Evolutionary conservation across 2,888 invertebrate genomes (phyloP), one percentile per base, ranked within the genome.

Genomic region (Eristalinus aeneus): DNA sequence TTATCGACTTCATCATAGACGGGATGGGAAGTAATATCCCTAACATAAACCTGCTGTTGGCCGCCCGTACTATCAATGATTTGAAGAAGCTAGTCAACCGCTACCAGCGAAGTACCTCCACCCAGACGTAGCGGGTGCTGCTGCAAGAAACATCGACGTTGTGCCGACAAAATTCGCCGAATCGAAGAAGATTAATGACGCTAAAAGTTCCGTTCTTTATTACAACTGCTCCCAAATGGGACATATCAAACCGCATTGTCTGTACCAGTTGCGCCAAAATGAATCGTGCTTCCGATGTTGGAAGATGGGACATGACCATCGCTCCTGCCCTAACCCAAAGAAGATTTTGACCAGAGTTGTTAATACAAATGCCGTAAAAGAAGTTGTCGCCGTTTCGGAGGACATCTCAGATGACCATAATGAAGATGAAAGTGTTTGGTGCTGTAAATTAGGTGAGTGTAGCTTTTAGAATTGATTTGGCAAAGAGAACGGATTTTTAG

Each of bases 261-360:
- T 67, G 32, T 61, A 61, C 34, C 61, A 64, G 1, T 9, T 72
- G 11, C 46, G 76, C 8, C 46, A 0, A 5, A 39, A 67, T 20
- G 72, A 46, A 1, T 68, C 67, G 2, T 83, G 77, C 12, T 72
- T 73, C 34, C 75, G 81, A n/a, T 81, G 64, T 23, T 75, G 71
- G 81, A 54, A 69, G 16, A 75, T 69, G 56, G 69, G 71, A 5
- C 78, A 72, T 32, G 64, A 71, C 31, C 58, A 78, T 31, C 56
- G 64, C n/a, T 64, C 63, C 3, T 63, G 56, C 10, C 53, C 53
- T 1, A 74, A 80, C 22, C 69, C 69, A 9, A 73, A 34, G 16
- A 81, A 75, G 16, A n/a, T 71, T 0, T 10, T 75, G 31, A 53
- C 34, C 2, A n/a, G n/a, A n/a, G n/a, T n/a, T n/a, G n/a, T n/a